Percentiles rank a stretch among this genome's conserved stretches.
phyloP scores from a whole-genome alignment of 1,140 invertebrate genomes.

The Sitophilus oryzae region DNA sequence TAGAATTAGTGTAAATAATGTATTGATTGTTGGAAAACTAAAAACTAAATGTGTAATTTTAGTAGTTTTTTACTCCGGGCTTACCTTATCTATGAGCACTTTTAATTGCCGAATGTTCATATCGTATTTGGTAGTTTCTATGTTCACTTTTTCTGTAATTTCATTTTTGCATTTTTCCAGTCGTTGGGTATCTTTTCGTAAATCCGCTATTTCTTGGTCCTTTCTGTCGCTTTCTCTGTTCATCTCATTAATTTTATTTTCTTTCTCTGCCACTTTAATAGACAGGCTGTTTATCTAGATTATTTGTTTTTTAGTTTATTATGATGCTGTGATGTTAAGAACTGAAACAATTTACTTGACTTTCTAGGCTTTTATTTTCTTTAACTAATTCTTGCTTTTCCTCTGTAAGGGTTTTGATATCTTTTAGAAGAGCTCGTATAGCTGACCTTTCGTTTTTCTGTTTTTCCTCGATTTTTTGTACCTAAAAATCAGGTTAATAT shows the following conservation, averaged over 20 bases:
- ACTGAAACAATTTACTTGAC: constrained; percentile 22
- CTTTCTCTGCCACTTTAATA: constrained; percentile 1
- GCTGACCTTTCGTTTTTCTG: constrained; percentile 32
- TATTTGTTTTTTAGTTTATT: too few species aligned
- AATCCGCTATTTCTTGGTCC: constrained; percentile 11
- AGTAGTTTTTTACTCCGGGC: background rate
- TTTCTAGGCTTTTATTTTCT: constrained; percentile 14
- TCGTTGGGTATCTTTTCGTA: constrained; percentile 8
- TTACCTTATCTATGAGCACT: constrained; percentile 26
- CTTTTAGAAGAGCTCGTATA: constrained; percentile 28
- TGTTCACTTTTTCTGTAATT: constrained; percentile 16
- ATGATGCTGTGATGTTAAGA: too few species aligned
- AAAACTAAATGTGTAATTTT: background rate
- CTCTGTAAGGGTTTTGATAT: constrained; percentile 25
- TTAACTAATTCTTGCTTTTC: constrained; percentile 25
- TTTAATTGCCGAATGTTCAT: constrained; percentile 23
- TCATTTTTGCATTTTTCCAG: constrained; percentile 11
- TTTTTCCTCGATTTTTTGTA: constrained; percentile 28
- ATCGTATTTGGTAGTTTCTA: constrained; percentile 18
- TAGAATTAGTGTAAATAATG: too few species aligned
- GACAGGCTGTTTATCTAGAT: constrained; percentile 12
- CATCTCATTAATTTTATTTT: background rate
- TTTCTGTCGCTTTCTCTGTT: constrained; percentile 13
- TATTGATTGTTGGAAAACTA: background rate
- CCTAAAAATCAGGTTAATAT: constrained; percentile 15